phyloP scores from a whole-genome alignment of 2,797 vertebrate species.

The Balearica regulorum region DNA sequence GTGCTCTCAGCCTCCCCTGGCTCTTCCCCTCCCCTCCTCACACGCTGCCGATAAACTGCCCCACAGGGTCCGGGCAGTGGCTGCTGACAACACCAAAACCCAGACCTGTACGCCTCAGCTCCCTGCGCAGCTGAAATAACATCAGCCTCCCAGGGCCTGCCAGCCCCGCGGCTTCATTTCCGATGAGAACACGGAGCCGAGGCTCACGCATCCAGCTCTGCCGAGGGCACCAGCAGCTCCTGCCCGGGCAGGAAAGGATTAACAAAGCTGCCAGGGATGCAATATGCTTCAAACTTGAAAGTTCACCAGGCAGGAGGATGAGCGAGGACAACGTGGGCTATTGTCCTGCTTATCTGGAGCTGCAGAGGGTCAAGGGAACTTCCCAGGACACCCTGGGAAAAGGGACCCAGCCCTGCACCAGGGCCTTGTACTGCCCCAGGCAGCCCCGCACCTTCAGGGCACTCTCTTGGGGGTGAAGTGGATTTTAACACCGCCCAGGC shows the following conservation, averaged over 20 bases:
- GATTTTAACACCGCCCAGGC: background rate
- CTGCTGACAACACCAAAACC: slow-evolving; percentile 56
- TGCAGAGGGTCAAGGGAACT: background rate
- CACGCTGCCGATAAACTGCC: background rate
- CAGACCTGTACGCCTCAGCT: background rate
- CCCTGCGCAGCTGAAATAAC: slow-evolving; percentile 49
- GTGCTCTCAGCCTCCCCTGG: background rate
- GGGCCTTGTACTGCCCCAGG: background rate
- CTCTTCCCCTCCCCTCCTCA: slow-evolving; percentile 3
- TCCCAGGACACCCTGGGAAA: background rate
- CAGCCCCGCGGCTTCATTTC: background rate
- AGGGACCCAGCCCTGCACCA: background rate
- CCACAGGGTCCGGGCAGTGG: background rate
- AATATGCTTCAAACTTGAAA: background rate
- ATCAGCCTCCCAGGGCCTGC: background rate
- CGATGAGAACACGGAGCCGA: background rate
- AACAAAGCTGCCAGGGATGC: background rate
- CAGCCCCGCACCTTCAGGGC: accelerated
- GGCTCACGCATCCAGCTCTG: background rate
- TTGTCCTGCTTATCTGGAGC: slow-evolving; percentile 35
- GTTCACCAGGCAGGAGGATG: slow-evolving; percentile 12
- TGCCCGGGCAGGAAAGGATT: slow-evolving; percentile 21
- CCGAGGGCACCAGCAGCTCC: background rate
- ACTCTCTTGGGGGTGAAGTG: accelerated
- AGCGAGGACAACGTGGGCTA: background rate